Evolutionary conservation across 2,888 invertebrate genomes (phyloP), one percentile per base, ranked within the genome.

Genomic region (Drosophila cyrtoloma): DNA sequence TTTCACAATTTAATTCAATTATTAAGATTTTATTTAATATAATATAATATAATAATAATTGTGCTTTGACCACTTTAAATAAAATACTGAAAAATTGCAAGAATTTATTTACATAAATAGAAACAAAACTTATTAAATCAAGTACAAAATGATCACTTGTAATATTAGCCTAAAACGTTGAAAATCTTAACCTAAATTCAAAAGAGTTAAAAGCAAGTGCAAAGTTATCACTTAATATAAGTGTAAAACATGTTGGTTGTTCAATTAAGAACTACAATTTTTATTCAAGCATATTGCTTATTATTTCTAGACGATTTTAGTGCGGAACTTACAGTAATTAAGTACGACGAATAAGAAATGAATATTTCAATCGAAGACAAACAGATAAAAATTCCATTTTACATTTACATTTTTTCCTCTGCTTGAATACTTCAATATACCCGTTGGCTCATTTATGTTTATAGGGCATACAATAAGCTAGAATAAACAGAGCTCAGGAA

Each of bases 401-500:
- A n/a, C 14, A 14, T 35, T 5, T 42, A n/a, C 5, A 5, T 14
- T 9, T 16, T 14, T 26, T 9, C 4, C 0, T 16, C 16, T 9
- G 47, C 1, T 16, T 16, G 2, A 4, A 26, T 51, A 28, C 10
- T 22, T 22, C 4, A 53, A 39, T 22, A 58, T 22, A 30, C 42
- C 30, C 42, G 10, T 22, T 42, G 3, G n/a, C 14, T 3, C 5
- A 5, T 4, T 3, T 10, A 26, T 26, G 28, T 0, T 42, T 55
- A 55, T 28, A 79, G 70, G 66, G 75, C 37, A 79, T 70, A 3
- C 42, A 26, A 28, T 22, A 35, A 37, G 16, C 56, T 33, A 64
- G 52, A 68, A 64, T 70, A 70, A 75, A 58, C 61, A 80, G 62
- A 81, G 75, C 77, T 79, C 67, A 73, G 68, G 72, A 81, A 76